These are phyloP conservation scores for Escarpia spicata DNA, from an alignment of 2,888 invertebrate species.

Conservation along the genomic window DNA sequence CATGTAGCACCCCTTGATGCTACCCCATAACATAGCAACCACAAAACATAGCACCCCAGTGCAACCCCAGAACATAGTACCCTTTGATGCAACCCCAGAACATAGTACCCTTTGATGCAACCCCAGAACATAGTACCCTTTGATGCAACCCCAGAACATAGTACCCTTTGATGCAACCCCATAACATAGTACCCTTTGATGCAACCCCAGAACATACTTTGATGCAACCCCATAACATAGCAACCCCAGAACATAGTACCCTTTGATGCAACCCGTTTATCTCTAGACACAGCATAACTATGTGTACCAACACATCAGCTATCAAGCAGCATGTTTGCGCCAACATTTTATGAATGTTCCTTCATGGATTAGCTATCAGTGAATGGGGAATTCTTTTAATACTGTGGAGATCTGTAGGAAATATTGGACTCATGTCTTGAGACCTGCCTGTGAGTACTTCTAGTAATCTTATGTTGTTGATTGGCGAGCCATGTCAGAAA, in stretches of 20 bases:
- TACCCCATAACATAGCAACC: background rate
- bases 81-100: background rate
- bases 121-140: background rate
- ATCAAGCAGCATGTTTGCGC: background rate
- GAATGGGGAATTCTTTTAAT: background rate
- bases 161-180: background rate
- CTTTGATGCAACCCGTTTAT: background rate
- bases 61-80: background rate
- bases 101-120: background rate
- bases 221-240: background rate
- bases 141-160: background rate
- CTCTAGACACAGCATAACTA: background rate
- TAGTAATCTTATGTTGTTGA: background rate
- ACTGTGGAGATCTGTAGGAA: background rate
- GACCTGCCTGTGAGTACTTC: background rate
- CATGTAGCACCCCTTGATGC: background rate
- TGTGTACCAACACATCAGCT: background rate
- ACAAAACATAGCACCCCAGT: background rate
- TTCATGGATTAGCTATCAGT: background rate
- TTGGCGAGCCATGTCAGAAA: background rate
- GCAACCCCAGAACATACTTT: background rate
- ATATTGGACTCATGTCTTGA: background rate
- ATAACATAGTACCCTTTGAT: background rate
- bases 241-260: background rate
- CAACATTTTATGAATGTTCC: background rate